Evolutionary conservation across 1,140 invertebrate species (phyloP).

Genomic region (Papilio polyxenes): DNA sequence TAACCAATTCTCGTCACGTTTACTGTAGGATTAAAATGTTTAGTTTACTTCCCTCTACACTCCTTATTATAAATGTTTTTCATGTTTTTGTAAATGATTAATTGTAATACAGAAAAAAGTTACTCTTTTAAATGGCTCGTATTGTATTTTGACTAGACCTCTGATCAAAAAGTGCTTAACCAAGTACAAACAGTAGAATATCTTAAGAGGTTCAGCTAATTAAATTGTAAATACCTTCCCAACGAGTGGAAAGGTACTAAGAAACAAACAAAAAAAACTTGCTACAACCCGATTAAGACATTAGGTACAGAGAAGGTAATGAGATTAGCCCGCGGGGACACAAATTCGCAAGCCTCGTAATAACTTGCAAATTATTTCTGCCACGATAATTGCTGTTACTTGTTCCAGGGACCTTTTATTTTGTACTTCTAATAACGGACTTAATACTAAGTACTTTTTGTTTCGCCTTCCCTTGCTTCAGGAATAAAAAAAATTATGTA

Average conservation of each 20-base stretch:
- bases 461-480: not conserved
- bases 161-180: too few species aligned
- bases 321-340: conserved; percentile 1
- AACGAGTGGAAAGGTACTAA: not conserved
- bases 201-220: not conserved
- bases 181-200: too few species aligned
- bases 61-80: not conserved
- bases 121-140: too few species aligned
- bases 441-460: not conserved
- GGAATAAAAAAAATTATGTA: not conserved
- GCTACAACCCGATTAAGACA: not conserved
- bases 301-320: conserved; percentile 3
- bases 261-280: not conserved
- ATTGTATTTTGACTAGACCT: too few species aligned
- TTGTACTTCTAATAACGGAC: not conserved
- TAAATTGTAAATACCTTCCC: not conserved
- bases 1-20: not conserved
- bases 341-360: not conserved
- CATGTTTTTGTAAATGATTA: not conserved
- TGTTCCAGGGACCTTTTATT: not conserved
- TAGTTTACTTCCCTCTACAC: not conserved
- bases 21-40: conserved; percentile 1
- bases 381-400: not conserved
- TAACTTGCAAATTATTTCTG: conserved; percentile 6
- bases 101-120: not conserved